These are phyloP conservation scores for Hypena proboscidalis DNA, from an alignment of 2,888 invertebrate genomes.

Conservation along the genomic window DNA sequence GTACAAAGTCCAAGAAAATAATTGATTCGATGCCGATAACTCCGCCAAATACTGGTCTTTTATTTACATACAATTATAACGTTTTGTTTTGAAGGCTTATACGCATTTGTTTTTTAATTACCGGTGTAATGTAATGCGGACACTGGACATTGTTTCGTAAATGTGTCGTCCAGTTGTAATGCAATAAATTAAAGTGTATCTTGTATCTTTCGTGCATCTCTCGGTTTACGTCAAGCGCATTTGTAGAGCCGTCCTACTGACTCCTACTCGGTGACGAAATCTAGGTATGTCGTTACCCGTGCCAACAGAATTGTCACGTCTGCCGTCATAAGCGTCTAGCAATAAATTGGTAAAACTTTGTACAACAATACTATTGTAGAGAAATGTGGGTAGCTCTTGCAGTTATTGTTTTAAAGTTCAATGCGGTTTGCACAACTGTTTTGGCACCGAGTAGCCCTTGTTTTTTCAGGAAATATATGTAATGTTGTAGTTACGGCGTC, in stretches of 20 bases:
- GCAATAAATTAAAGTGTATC: constrained; percentile 25
- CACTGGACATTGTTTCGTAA: constrained; percentile 7
- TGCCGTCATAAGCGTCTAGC: constrained; percentile 33
- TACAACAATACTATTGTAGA: constrained; percentile 15
- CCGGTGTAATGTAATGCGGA: constrained; percentile 1
- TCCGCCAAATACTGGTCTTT: background rate
- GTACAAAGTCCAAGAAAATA: background rate
- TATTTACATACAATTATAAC: background rate
- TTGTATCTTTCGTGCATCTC: constrained; percentile 27
- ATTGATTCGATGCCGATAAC: background rate
- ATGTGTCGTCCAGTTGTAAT: constrained; percentile 25
- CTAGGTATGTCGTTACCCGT: constrained; percentile 22
- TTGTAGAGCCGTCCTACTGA: constrained; percentile 19
- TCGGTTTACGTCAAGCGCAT: constrained; percentile 23
- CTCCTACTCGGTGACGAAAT: constrained; percentile 37
- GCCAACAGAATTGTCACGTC: constrained; percentile 35
- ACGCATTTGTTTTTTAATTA: constrained; percentile 17
- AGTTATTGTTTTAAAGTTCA: constrained; percentile 47
- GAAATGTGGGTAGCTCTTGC: constrained; percentile 46
- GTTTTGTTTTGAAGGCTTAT: constrained; percentile 2
- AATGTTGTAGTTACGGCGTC: constrained; percentile 30
- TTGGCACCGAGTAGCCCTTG: constrained; percentile 42
- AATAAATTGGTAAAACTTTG: constrained; percentile 38
- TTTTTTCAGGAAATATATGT: constrained; percentile 32
- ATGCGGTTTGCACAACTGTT: constrained; percentile 43